A percentile compares a stretch with the other conserved stretches of the same genome.
These are phyloP conservation scores for Micromussa lordhowensis DNA, from an alignment of 92 coral and sea anemone species.

Conservation along the genomic window DNA sequence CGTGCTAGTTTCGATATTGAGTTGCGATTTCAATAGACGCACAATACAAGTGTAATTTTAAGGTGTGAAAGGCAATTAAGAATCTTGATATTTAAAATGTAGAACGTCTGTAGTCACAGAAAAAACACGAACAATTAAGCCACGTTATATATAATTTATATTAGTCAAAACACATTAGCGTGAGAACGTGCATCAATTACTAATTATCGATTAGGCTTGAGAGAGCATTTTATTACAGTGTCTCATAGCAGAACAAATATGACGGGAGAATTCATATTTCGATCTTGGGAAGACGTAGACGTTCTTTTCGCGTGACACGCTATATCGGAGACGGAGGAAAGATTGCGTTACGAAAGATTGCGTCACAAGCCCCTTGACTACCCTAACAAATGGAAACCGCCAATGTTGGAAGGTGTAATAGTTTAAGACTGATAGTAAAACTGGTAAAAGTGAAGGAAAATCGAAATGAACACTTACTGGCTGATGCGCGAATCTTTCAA, in stretches of 20 bases:
- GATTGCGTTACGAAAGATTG: no score
- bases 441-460: background rate
- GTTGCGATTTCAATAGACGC: background rate
- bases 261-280: no score
- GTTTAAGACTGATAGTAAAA: background rate
- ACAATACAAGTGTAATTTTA: background rate
- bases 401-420: no score
- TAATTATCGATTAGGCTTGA: no score
- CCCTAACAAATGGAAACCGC: no score
- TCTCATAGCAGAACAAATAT: no score
- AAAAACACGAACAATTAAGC: background rate
- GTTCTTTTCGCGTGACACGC: no score
- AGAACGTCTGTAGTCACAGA: background rate
- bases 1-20: background rate
- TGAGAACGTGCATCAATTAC: background rate
- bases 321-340: no score
- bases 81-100: background rate
- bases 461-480: conserved; percentile 19
- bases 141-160: background rate
- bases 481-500: background rate
- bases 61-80: background rate
- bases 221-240: no score
- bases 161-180: background rate
- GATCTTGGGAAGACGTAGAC: no score
- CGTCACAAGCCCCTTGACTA: no score